Percentiles rank a stretch among this genome's conserved stretches.
Evolutionary conservation across 2,113 vertebrate genomes (phyloP).

Genomic region (Thymallus thymallus): DNA sequence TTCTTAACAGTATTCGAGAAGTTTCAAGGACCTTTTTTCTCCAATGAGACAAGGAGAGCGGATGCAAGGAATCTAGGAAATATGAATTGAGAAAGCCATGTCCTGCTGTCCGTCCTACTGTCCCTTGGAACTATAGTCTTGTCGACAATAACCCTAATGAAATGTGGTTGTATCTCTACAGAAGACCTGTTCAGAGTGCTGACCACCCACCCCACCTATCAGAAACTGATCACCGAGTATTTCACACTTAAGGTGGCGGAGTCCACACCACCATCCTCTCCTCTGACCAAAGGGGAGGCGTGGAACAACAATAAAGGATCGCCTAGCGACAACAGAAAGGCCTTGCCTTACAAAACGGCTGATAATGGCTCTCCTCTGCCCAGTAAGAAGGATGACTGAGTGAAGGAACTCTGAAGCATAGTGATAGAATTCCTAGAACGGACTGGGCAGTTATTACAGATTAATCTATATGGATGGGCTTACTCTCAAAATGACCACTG

Average conservation of each 20-base stretch:
- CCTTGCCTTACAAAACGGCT: slow-evolving; percentile 41
- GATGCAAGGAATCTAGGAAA: too few relatives aligned
- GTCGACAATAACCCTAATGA: not conserved
- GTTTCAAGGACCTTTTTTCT: too few relatives aligned
- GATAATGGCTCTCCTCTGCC: slow-evolving; percentile 9
- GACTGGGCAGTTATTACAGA: too few relatives aligned
- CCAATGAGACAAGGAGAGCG: too few relatives aligned
- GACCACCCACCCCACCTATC: slow-evolving; percentile 65
- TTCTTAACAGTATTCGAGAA: too few relatives aligned
- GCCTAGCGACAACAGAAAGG: slow-evolving; percentile 13
- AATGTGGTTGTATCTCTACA: slow-evolving; percentile 10
- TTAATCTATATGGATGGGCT: too few relatives aligned
- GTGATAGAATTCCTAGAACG: too few relatives aligned
- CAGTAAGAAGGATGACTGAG: too few relatives aligned
- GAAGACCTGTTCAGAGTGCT: slow-evolving; percentile 53
- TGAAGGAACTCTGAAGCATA: too few relatives aligned
- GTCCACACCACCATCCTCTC: not conserved
- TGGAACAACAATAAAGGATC: slow-evolving; percentile 52
- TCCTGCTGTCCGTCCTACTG: too few relatives aligned
- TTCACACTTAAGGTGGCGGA: slow-evolving; percentile 36
- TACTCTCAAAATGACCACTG: too few relatives aligned
- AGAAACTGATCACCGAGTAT: slow-evolving; percentile 51
- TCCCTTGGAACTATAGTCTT: not conserved
- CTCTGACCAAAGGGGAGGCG: slow-evolving; percentile 26
- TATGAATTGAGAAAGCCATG: too few relatives aligned